A percentile compares a stretch with the other conserved stretches of the same genome.
These are phyloP conservation scores for Capitulum mitella DNA, from an alignment of 2,888 invertebrate species.

Conservation along the genomic window DNA sequence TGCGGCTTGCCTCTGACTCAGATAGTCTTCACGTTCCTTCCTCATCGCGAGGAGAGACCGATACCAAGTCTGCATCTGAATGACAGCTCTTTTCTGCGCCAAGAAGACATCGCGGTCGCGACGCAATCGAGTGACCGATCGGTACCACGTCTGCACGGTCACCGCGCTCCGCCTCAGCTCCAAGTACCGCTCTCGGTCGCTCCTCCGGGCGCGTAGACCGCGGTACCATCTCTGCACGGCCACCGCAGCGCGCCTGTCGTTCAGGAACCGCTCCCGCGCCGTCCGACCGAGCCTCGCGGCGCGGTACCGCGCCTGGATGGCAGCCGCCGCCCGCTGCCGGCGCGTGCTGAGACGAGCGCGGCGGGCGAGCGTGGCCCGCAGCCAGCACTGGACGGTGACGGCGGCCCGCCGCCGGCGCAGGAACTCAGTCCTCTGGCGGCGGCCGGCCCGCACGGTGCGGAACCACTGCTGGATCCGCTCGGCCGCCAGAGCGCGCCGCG, in stretches of 20 bases:
- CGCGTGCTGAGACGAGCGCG: neutral
- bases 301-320: neutral
- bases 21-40: neutral
- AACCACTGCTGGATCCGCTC: constrained; percentile 27
- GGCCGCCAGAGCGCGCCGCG: constrained; percentile 26
- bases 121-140: neutral
- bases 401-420: constrained; percentile 34
- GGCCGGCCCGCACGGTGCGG: constrained; percentile 21
- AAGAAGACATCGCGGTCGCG: neutral
- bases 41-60: constrained; percentile 11
- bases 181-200: constrained; percentile 2
- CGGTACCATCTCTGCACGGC: constrained; percentile 27
- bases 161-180: constrained; percentile 21
- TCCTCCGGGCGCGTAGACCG: neutral
- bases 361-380: constrained; percentile 33
- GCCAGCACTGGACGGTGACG: constrained; percentile 32
- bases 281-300: neutral
- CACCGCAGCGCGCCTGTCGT: neutral
- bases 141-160: constrained; percentile 22
- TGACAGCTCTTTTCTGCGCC: neutral
- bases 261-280: neutral
- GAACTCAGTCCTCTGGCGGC: neutral
- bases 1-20: neutral
- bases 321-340: neutral
- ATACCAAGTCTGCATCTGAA: constrained; percentile 3